Conservation (phyloP, 2,888 invertebrate species). For the Peribatodes rhomboidaria region DNA sequence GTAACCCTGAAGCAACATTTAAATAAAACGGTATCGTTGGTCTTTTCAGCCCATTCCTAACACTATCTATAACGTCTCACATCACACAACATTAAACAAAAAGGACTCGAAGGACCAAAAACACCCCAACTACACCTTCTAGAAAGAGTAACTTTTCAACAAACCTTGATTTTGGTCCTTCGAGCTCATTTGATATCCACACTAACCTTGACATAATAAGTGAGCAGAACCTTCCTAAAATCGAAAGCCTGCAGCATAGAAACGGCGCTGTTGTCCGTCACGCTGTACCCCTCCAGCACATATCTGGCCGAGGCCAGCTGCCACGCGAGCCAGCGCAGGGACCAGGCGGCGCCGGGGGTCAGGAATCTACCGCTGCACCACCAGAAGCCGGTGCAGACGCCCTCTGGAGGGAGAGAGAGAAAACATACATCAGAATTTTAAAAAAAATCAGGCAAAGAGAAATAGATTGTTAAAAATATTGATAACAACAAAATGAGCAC, state of each 20-base stretch:
- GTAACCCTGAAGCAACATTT: too few relatives aligned
- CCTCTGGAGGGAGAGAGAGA: constrained; percentile 50
- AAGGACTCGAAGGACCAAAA: too few relatives aligned
- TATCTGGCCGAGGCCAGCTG: constrained; percentile 98
- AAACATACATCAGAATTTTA: too few relatives aligned
- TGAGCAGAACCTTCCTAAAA: constrained; percentile 97
- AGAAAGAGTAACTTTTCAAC: too few relatives aligned
- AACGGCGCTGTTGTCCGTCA: constrained; percentile 98
- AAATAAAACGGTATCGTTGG: too few relatives aligned
- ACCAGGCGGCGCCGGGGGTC: constrained; percentile 98
- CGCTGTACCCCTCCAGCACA: constrained; percentile 99
- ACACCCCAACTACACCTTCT: too few relatives aligned
- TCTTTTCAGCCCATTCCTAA: too few relatives aligned
- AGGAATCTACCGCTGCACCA: constrained; percentile 90
- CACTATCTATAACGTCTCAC: too few relatives aligned
- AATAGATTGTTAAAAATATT: too few relatives aligned
- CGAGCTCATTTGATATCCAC: constrained; percentile 25
- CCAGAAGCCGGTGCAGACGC: constrained; percentile 56
- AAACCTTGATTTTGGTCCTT: neutral
- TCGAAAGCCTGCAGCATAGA: constrained; percentile 99
- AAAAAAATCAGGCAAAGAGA: too few relatives aligned
- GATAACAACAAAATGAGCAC: too few relatives aligned
- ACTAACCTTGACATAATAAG: constrained; percentile 98
- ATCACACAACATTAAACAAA: too few relatives aligned
- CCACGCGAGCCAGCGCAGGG: constrained; percentile 99